Conservation (phyloP, 2,797 vertebrate genomes). For the Gadopsis marmoratus region DNA sequence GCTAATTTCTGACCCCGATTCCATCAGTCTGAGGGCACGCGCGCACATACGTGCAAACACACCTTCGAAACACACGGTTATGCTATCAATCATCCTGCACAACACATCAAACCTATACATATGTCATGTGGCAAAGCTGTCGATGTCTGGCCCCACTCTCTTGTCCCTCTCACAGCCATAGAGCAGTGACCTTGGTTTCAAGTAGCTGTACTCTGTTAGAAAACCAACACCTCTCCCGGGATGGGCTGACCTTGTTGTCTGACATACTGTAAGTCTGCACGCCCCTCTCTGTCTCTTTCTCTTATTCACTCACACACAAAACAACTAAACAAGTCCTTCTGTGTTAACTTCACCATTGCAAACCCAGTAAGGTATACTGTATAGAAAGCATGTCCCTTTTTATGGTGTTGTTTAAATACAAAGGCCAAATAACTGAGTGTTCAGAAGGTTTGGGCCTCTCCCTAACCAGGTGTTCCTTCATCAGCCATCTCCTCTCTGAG, state of each 20-base stretch:
- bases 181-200: slow-evolving; percentile 85
- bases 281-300: slow-evolving; percentile 49
- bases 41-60: neutral
- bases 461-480: slow-evolving; percentile 85
- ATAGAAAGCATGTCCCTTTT: slow-evolving; percentile 21
- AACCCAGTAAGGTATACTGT: slow-evolving; percentile 11
- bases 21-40: slow-evolving; percentile 24
- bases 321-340: slow-evolving; percentile 44
- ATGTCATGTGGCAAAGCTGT: slow-evolving; percentile 51
- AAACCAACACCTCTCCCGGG: slow-evolving; percentile 86
- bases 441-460: slow-evolving; percentile 72
- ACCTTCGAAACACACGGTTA: slow-evolving; percentile 11
- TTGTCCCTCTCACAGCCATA: slow-evolving; percentile 71
- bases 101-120: slow-evolving; percentile 31
- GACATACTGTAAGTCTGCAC: slow-evolving; percentile 78
- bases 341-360: slow-evolving; percentile 26
- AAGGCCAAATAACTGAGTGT: slow-evolving; percentile 61
- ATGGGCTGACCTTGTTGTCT: slow-evolving; percentile 85
- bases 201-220: slow-evolving; percentile 83
- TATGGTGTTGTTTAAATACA: slow-evolving; percentile 45
- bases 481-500: slow-evolving; percentile 73
- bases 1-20: no score
- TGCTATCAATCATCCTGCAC: slow-evolving; percentile 17
- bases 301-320: slow-evolving; percentile 39
- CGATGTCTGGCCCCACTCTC: slow-evolving; percentile 67